A percentile compares a stretch with the other conserved stretches of the same genome.
Evolutionary conservation across 2,888 invertebrate genomes (phyloP).

Genomic region (Phania funesta): DNA sequence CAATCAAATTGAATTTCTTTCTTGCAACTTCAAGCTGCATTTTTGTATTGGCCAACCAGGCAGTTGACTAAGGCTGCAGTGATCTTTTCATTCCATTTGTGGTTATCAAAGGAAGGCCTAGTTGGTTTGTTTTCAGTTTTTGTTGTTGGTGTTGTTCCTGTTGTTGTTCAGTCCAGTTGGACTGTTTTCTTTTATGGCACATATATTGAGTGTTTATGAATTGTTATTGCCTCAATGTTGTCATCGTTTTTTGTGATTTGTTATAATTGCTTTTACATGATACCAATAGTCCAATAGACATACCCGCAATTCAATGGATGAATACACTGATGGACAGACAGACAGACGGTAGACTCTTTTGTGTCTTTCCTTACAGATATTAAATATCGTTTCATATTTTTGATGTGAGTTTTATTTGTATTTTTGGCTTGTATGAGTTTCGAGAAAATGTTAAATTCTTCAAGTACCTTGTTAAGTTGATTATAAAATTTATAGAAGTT

Average conservation of each 20-base stretch:
- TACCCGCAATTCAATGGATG: no score
- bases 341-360: background rate
- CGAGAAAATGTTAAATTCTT: conserved; percentile 4
- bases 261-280: conserved; percentile 68
- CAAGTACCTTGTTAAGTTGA: conserved; percentile 65
- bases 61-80: background rate
- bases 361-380: background rate
- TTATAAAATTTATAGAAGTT: conserved; percentile 57
- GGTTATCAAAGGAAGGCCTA: conserved; percentile 39
- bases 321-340: no score
- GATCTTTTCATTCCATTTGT: conserved; percentile 35
- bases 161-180: conserved; percentile 38
- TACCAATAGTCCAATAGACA: conserved; percentile 27
- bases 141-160: no score
- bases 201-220: conserved; percentile 69
- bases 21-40: background rate
- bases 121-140: conserved; percentile 15
- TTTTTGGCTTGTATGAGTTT: conserved; percentile 1
- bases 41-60: background rate
- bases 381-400: conserved; percentile 26
- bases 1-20: conserved; percentile 28
- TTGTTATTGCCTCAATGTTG: conserved; percentile 68
- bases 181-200: conserved; percentile 58
- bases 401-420: background rate
- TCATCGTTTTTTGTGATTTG: conserved; percentile 68